phyloP scores from a whole-genome alignment of 1,140 invertebrate species.

The Hermetia illucens region DNA sequence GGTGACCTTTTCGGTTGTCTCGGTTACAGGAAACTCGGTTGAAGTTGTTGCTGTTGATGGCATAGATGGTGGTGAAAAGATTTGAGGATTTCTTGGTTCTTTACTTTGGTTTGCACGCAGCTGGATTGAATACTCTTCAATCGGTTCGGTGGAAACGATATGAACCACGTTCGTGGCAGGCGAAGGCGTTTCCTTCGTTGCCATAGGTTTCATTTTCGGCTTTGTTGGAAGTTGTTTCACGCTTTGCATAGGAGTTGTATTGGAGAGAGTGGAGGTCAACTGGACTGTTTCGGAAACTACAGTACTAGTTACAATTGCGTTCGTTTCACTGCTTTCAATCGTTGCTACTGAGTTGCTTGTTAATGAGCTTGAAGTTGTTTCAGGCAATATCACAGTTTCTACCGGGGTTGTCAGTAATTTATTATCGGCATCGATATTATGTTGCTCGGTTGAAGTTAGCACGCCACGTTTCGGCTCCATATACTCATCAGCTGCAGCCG shows the following conservation, averaged over 20 bases:
- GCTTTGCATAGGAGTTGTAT: background rate
- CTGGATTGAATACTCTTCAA: background rate
- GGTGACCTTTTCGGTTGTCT: background rate
- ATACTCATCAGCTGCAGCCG: background rate
- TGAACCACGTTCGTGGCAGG: constrained; percentile 5
- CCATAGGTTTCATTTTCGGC: background rate
- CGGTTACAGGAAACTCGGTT: background rate
- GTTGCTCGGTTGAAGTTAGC: background rate
- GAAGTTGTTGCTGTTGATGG: background rate
- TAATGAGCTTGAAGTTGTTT: background rate
- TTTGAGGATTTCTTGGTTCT: background rate
- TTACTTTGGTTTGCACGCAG: background rate
- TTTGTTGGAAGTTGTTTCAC: background rate
- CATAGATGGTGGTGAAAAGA: background rate
- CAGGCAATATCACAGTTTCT: background rate
- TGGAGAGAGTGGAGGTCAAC: too few species aligned
- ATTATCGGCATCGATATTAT: background rate
- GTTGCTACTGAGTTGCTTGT: background rate
- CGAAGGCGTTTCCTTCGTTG: constrained; percentile 3
- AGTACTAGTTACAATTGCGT: background rate
- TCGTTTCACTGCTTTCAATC: background rate
- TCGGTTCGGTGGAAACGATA: background rate
- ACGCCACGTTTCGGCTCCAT: background rate
- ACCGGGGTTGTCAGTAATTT: background rate
- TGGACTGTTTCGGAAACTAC: too few species aligned